phyloP scores from a whole-genome alignment of 2,888 invertebrate genomes.

The Onchidella celtica region DNA sequence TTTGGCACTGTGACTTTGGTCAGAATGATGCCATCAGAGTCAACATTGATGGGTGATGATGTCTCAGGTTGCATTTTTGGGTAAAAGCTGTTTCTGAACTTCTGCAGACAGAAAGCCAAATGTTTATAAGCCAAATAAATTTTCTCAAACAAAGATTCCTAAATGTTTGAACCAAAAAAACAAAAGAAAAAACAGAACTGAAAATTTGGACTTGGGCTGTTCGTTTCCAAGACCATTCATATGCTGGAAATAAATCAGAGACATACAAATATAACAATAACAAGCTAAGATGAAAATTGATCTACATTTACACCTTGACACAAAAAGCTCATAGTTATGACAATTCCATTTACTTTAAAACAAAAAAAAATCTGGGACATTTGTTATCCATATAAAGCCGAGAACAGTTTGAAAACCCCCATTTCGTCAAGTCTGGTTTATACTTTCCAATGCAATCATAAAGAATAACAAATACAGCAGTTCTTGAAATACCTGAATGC shows the following conservation, averaged over 20 bases:
- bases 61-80: constrained; percentile 81
- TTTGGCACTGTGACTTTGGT: constrained; percentile 8
- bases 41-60: background rate
- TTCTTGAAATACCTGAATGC: too few relatives aligned
- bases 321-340: too few relatives aligned
- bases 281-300: background rate
- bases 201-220: background rate
- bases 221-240: background rate
- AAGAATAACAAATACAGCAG: too few relatives aligned
- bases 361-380: too few relatives aligned
- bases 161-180: background rate
- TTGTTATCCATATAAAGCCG: too few relatives aligned
- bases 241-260: background rate
- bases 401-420: too few relatives aligned
- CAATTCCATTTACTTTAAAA: too few relatives aligned
- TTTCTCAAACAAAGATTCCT: background rate
- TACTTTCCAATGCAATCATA: too few relatives aligned
- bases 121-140: too few relatives aligned
- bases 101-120: constrained; percentile 85
- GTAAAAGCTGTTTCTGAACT: constrained; percentile 87
- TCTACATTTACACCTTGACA: too few relatives aligned
- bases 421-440: too few relatives aligned
- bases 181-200: background rate
- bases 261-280: background rate
- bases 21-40: constrained; percentile 17